Conservation (phyloP, 1,140 invertebrate species). For the Charaxes varanes region DNA sequence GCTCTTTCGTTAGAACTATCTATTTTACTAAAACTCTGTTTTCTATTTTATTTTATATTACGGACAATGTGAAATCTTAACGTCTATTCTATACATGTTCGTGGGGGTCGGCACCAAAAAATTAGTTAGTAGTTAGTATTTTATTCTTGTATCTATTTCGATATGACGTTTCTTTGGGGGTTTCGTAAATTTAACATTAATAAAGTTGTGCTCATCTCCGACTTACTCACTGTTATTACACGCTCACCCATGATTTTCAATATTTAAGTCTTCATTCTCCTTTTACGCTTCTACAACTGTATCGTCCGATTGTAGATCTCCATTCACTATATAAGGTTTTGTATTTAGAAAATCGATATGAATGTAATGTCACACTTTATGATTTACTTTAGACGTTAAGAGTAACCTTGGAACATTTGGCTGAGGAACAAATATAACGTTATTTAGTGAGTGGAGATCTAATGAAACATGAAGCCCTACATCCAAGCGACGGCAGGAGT, state of each 20-base stretch:
- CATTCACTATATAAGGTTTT: not conserved
- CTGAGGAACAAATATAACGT: not conserved
- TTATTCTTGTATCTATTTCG: conserved; percentile 19
- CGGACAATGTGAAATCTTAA: conserved; percentile 21
- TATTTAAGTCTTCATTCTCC: conserved; percentile 17
- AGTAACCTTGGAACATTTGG: not conserved
- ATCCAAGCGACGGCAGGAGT: conserved; percentile 60
- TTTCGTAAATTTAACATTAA: conserved; percentile 7
- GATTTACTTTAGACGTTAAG: too few species aligned
- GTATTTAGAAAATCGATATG: too few species aligned
- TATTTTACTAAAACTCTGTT: conserved; percentile 1
- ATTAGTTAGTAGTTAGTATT: too few species aligned
- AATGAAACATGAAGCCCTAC: conserved; percentile 26
- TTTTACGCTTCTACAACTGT: conserved; percentile 6
- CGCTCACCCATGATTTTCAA: conserved; percentile 1
- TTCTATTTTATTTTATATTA: conserved; percentile 3
- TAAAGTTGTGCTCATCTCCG: not conserved
- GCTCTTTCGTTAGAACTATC: not conserved
- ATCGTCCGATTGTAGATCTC: conserved; percentile 7
- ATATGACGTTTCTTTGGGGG: conserved; percentile 16
- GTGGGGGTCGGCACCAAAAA: not conserved
- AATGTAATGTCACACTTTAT: too few species aligned
- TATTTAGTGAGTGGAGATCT: not conserved
- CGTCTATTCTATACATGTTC: conserved; percentile 3
- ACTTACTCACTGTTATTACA: conserved; percentile 10